phyloP scores from a whole-genome alignment of 1,140 invertebrate genomes.

The Drosophila parabipectinata region DNA sequence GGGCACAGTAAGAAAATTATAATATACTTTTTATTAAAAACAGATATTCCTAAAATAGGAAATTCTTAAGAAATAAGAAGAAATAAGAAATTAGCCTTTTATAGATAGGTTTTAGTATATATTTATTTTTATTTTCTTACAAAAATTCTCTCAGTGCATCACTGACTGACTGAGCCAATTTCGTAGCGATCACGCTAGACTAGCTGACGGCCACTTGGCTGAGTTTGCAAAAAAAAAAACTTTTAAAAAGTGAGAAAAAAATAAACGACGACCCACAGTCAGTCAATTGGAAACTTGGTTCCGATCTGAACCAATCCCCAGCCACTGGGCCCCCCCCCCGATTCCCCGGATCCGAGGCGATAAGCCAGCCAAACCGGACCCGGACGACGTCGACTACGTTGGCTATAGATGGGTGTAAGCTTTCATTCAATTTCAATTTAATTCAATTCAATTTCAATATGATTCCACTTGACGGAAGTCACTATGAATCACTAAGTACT shows the following conservation, averaged over 20 bases:
- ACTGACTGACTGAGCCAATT: constrained; percentile 64
- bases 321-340: background rate
- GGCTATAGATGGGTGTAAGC: constrained; percentile 21
- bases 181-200: constrained; percentile 67
- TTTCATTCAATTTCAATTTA: background rate
- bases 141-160: background rate
- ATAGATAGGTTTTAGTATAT: too few relatives aligned
- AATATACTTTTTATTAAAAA: background rate
- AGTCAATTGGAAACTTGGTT: constrained; percentile 18
- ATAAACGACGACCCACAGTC: constrained; percentile 18
- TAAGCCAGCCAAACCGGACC: constrained; percentile 40
- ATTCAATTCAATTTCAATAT: background rate
- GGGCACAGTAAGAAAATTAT: background rate
- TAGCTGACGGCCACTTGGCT: constrained; percentile 75
- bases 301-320: constrained; percentile 56
- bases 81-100: too few relatives aligned
- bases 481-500: background rate
- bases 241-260: background rate
- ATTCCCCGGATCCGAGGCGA: constrained; percentile 28
- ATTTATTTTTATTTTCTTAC: background rate
- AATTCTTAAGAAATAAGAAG: too few relatives aligned
- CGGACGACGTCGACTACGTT: constrained; percentile 15
- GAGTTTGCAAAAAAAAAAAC: constrained; percentile 45
- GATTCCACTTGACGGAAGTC: constrained; percentile 5
- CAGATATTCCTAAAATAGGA: too few relatives aligned